phyloP scores from a whole-genome alignment of 2,113 vertebrate species.

The Eubucco bourcierii region DNA sequence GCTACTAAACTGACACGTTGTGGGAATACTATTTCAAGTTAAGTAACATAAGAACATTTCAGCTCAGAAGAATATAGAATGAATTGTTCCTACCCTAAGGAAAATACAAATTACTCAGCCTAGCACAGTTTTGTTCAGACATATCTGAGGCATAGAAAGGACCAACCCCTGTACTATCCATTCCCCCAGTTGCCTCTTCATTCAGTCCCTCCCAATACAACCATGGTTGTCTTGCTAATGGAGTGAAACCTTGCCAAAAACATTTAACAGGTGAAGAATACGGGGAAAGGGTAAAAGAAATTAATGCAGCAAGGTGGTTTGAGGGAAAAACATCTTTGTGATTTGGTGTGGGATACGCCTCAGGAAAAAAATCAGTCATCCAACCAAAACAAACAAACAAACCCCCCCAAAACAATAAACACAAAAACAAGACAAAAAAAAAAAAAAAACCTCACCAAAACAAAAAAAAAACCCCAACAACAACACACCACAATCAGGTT shows the following conservation, averaged over 20 bases:
- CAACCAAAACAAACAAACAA: too few species aligned
- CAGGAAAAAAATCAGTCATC: background rate
- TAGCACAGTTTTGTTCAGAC: background rate
- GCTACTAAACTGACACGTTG: background rate
- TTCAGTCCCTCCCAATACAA: background rate
- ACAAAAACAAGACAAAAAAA: too few species aligned
- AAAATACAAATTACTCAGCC: background rate
- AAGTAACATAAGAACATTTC: background rate
- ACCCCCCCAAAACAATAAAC: too few species aligned
- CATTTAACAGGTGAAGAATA: background rate
- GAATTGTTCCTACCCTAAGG: background rate
- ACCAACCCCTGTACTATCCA: background rate
- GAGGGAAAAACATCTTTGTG: background rate
- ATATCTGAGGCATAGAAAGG: background rate
- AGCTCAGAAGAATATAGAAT: background rate
- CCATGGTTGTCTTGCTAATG: background rate
- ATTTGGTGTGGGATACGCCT: background rate
- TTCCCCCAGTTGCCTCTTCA: rapidly evolving
- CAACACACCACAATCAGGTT: background rate
- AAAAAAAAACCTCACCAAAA: too few species aligned
- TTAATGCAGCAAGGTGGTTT: background rate
- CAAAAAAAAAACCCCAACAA: too few species aligned
- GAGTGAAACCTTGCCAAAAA: background rate
- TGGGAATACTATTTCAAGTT: background rate
- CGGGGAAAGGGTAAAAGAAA: background rate